Conservation (phyloP, 2,888 invertebrate species). For the Synanthedon vespiformis region DNA sequence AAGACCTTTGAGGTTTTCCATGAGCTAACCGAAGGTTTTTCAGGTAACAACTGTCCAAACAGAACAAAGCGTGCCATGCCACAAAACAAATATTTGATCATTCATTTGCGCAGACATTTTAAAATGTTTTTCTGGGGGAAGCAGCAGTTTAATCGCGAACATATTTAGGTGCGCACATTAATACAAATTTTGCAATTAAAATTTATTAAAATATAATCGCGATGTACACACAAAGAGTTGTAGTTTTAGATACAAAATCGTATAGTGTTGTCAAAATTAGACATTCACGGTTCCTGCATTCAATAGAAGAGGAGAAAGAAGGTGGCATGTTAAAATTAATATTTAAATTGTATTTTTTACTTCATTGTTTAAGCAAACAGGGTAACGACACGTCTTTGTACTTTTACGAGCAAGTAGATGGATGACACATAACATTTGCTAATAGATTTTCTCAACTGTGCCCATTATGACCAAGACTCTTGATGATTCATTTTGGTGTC, state of each 20-base stretch:
- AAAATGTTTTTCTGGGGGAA: constrained; percentile 14
- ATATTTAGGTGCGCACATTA: constrained; percentile 12
- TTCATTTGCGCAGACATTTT: constrained; percentile 12
- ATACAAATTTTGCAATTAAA: background rate
- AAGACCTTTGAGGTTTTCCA: constrained; percentile 23
- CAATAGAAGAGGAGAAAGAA: constrained; percentile 52
- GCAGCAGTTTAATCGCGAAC: constrained; percentile 18
- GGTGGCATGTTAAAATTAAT: constrained; percentile 15
- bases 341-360: too few relatives aligned
- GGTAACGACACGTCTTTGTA: background rate
- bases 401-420: background rate
- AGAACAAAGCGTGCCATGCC: constrained; percentile 45
- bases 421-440: constrained; percentile 43
- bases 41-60: constrained; percentile 47
- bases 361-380: background rate
- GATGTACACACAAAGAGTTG: constrained; percentile 44
- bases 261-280: constrained; percentile 51
- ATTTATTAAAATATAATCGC: constrained; percentile 6
- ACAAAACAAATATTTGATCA: constrained; percentile 18
- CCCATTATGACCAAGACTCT: constrained; percentile 23
- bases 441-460: constrained; percentile 46
- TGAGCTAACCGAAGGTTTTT: constrained; percentile 28
- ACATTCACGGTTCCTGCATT: constrained; percentile 47
- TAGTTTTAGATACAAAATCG: constrained; percentile 38
- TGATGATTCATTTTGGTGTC: constrained; percentile 38